Evolutionary conservation across 2,888 invertebrate genomes (phyloP), one percentile per base, ranked within the genome.

Genomic region (Ornithoptera priamus): DNA sequence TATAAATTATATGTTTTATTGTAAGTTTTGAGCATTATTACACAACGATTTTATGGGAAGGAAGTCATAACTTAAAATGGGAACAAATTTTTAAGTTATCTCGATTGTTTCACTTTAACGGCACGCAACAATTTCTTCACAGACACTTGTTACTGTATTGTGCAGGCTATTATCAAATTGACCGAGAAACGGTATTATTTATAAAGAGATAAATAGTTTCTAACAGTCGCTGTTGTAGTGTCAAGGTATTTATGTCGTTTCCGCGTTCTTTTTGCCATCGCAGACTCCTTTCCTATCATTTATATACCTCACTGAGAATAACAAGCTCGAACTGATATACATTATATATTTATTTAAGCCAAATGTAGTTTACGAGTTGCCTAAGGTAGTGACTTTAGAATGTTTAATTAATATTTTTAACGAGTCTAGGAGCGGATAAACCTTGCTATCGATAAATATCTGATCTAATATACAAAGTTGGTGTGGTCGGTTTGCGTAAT

Each of bases 111-210:
- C 42, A 24, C 57, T 57, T 42, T 24, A 30, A 20, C 46, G 68
- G 8, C 62, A n/a, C 18, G 57, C 62, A 62, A 56, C 39, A 10
- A 24, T 62, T 67, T 62, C 58, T 58, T 62, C 57, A 67, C n/a
- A 39, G 57, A 57, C 57, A 62, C 58, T 62, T 67, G 20, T 30
- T 63, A 58, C 62, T 18, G 68, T 62, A 62, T 63, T 68, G 68
- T 50, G 46, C 15, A 68, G 22, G 68, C n/a, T 12, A 17, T 36
- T 62, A 53, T 36, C 22, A 61, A 61, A n/a, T 36, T 50, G 50
- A 59, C n/a, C n/a, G 22, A 22, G 46, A 15, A 39, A n/a, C 62
- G 62, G 46, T 10, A 4, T 20, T 36, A n/a, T 56, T 64, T 64
- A 36, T 64, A 56, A 64, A 56, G 30, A 63, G 10, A 15, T n/a